Percentiles rank a stretch among this genome's conserved stretches.
Conservation (phyloP, 2,888 invertebrate species). For the Heliothis peltigera region DNA sequence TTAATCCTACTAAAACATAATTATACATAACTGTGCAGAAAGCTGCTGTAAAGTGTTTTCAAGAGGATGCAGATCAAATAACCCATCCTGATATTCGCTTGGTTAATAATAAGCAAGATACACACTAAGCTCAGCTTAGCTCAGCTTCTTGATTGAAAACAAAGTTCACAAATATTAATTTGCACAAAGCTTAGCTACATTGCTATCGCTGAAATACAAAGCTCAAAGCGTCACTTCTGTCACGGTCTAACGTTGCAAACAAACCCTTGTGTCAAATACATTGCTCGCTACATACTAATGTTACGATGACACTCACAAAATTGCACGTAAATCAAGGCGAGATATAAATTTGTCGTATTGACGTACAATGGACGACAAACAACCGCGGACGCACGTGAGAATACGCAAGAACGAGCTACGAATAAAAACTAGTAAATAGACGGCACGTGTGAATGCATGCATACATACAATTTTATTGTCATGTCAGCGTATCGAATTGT, state of each 20-base stretch:
- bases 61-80: too few species aligned
- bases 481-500: neutral
- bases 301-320: conserved; percentile 62
- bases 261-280: conserved; percentile 46
- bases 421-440: conserved; percentile 47
- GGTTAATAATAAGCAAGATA: too few species aligned
- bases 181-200: too few species aligned
- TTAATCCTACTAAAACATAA: too few species aligned
- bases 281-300: conserved; percentile 62
- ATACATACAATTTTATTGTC: neutral
- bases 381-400: conserved; percentile 40
- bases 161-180: too few species aligned
- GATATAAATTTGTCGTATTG: conserved; percentile 70
- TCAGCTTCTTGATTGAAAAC: too few species aligned
- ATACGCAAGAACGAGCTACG: conserved; percentile 37
- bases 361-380: conserved; percentile 60
- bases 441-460: conserved; percentile 8
- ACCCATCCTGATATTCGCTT: too few species aligned
- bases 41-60: too few species aligned
- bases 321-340: conserved; percentile 77
- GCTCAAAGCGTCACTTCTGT: conserved; percentile 11
- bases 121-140: too few species aligned
- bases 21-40: too few species aligned
- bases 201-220: neutral
- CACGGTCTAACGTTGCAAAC: neutral